Base-by-base conservation (phyloP, 1,140 invertebrate species). In the Lethrus apterus region DNA sequence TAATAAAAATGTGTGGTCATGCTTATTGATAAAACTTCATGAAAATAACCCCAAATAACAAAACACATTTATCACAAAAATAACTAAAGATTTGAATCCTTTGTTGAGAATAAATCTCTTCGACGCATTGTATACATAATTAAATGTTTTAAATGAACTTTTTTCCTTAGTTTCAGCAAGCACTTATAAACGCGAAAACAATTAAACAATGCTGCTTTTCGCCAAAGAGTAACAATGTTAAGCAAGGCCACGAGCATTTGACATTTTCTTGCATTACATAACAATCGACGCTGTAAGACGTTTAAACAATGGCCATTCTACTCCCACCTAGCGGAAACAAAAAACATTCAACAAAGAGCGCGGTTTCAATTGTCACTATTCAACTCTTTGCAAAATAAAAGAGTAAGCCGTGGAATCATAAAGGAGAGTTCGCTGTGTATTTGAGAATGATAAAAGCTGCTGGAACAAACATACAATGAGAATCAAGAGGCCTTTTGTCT, bases 311-410 rank as follows among this genome's bases (percentile, higher is more conserved):
- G 47, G 53, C 56, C 54, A 56, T 56, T 60, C 58, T 54, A 56
- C 56, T 54, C 46, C 56, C 51, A 56, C 54, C 54, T 58, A 58
- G 42, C 49, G 55, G 56, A 60, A 60, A 60, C 58, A 60, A 60
- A 60, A 60, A 59, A 56, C 58, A 56, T 51, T 50, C 46, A 52
- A 60, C 58, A 60, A 59, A 57, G 56, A 54, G 50, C 56, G 55
- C 51, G 58, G 55, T 60, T 60, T 60, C 58, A 60, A 60, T 60
- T 60, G 56, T 60, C 58, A 57, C 55, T 57, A 60, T 60, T 57
- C 58, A 60, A 42, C 53, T 57, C 49, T 54, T 54, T 52, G 51
- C 49, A 58, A 60, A 57, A 58, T 56, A 60, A 60, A 57, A 58
- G 56, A 58, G 49, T 56, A 51, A 55, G 54, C 53, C 52, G 48